Evolutionary conservation across 2,113 vertebrate species (phyloP).

Genomic region (Oncorhynchus nerka): DNA sequence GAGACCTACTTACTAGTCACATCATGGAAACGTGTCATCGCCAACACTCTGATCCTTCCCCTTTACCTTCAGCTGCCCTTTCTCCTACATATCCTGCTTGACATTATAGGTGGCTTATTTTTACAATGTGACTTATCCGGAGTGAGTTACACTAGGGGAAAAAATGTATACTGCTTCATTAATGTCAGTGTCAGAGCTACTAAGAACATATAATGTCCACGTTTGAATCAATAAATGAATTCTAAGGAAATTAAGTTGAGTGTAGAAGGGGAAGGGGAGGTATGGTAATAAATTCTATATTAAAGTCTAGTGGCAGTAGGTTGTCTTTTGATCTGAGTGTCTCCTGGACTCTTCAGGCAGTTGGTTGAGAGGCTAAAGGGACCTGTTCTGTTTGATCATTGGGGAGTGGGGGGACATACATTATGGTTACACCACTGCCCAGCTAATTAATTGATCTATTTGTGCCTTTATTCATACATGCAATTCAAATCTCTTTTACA

Average conservation of each 20-base stretch:
- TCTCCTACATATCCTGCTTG: no score
- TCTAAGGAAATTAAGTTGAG: neutral
- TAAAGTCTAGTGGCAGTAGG: no score
- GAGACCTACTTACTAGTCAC: neutral
- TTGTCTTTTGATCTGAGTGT: neutral
- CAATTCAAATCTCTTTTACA: no score
- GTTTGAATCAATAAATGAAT: neutral
- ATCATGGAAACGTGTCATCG: neutral
- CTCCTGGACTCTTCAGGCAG: neutral
- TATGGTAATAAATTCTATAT: neutral
- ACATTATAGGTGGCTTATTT: no score
- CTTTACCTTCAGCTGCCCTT: no score
- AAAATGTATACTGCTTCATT: neutral
- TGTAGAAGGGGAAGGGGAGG: neutral
- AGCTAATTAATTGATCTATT: no score
- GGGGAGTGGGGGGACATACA: neutral
- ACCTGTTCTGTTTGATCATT: slow-evolving; percentile 30
- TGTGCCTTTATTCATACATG: no score
- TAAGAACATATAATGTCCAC: neutral
- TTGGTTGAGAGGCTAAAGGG: neutral
- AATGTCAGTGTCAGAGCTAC: neutral
- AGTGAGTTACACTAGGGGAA: no score
- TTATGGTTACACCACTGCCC: no score
- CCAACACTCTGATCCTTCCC: no score
- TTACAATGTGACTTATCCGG: no score